phyloP scores from a whole-genome alignment of 2,113 vertebrate species.

The Gopherus evgoodei region DNA sequence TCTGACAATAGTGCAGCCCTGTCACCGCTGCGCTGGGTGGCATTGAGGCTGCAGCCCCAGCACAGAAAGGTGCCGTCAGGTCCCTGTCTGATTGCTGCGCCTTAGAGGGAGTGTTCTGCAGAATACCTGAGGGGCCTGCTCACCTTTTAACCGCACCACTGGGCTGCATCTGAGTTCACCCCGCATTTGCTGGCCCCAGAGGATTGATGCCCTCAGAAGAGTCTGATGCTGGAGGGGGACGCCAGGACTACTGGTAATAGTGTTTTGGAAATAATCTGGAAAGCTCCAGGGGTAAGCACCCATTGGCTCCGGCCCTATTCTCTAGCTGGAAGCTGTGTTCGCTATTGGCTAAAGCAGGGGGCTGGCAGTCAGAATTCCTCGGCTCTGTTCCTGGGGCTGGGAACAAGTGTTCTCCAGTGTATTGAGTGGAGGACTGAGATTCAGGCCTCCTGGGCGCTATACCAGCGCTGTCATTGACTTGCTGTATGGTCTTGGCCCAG shows the following conservation, averaged over 20 bases:
- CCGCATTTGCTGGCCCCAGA: not conserved
- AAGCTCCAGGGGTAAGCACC: not conserved
- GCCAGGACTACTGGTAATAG: not conserved
- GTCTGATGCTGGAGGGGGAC: not conserved
- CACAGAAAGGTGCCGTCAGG: not conserved
- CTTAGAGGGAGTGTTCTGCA: not conserved
- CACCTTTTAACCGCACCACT: not conserved
- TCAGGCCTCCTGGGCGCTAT: not conserved
- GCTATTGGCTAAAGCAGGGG: not conserved
- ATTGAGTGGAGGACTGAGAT: not conserved
- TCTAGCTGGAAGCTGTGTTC: not conserved
- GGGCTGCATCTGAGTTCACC: not conserved
- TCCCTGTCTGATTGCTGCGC: not conserved
- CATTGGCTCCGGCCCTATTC: not conserved
- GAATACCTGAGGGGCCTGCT: not conserved
- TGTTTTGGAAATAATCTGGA: not conserved
- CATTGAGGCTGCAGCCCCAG: not conserved
- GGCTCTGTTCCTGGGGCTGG: not conserved
- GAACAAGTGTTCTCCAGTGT: not conserved
- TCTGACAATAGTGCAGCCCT: not conserved
- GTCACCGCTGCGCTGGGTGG: not conserved
- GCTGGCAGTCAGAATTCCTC: not conserved
- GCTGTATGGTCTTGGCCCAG: too few species aligned
- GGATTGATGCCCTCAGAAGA: too few species aligned
- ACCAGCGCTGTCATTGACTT: too few species aligned